Percentiles rank a stretch among this genome's conserved stretches.
Evolutionary conservation across 2,113 vertebrate genomes (phyloP).

Genomic region (Glaucomys volans): DNA sequence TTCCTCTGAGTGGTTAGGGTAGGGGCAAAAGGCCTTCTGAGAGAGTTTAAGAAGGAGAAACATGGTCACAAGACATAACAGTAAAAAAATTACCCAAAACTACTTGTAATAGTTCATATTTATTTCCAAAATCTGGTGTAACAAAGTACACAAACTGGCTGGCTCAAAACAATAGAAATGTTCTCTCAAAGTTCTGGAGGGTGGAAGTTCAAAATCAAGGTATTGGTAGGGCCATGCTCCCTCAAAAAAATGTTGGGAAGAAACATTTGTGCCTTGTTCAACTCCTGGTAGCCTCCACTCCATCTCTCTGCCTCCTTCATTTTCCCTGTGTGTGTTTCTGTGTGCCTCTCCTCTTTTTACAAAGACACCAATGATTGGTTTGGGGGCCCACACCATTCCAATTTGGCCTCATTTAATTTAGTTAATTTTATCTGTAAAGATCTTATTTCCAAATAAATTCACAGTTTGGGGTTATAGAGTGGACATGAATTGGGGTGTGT

Average conservation of each 20-base stretch:
- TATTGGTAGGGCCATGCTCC: not conserved
- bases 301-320: not conserved
- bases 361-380: not conserved
- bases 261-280: not conserved
- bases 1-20: not conserved
- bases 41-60: conserved; percentile 25
- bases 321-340: not conserved
- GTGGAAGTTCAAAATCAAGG: not conserved
- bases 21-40: not conserved
- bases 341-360: not conserved
- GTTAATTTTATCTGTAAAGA: not conserved
- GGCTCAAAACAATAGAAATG: not conserved
- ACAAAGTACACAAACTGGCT: not conserved
- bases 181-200: not conserved
- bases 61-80: not conserved
- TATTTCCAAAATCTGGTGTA: not conserved
- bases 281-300: not conserved
- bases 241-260: not conserved
- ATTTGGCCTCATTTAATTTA: not conserved
- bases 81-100: not conserved
- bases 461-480: not conserved
- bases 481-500: not conserved
- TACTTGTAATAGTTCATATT: not conserved
- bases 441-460: conserved; percentile 7
- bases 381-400: not conserved